Conservation (phyloP, 2,113 vertebrate genomes). For the Nothoprocta perdicaria region DNA sequence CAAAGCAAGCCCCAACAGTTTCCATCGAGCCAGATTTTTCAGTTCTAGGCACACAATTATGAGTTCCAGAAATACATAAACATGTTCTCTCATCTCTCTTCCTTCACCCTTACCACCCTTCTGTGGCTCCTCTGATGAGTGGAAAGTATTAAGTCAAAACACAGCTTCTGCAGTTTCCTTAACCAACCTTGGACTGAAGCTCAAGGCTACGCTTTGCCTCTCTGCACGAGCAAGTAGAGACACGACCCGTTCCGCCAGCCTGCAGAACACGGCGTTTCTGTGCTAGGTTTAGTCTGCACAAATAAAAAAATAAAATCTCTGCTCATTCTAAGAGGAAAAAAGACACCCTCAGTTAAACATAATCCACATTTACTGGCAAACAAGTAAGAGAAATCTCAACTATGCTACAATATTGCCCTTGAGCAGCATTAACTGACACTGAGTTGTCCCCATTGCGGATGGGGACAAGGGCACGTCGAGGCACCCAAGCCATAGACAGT, state of each 20-base stretch:
- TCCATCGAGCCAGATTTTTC: background rate
- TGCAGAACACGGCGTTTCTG: background rate
- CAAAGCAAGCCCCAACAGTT: background rate
- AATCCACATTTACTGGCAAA: background rate
- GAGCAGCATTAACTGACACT: background rate
- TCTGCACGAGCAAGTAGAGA: background rate
- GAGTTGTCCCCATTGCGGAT: background rate
- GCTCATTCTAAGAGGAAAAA: background rate
- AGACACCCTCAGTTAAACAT: background rate
- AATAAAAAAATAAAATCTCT: background rate
- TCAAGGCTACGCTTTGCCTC: conserved; percentile 12
- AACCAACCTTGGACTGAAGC: background rate
- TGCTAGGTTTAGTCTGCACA: background rate
- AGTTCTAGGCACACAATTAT: background rate
- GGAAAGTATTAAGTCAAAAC: conserved; percentile 31
- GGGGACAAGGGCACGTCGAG: background rate
- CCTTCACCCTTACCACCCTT: conserved; percentile 6
- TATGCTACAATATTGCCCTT: background rate
- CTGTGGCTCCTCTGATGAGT: conserved; percentile 7
- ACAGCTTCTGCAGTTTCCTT: background rate
- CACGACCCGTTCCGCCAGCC: background rate
- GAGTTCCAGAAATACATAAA: background rate
- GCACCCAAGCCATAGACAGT: background rate
- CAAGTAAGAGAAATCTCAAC: background rate
- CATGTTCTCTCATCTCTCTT: background rate